Evolutionary conservation across 1,140 invertebrate genomes (phyloP), one percentile per base, ranked within the genome.

Genomic region (Drosophila orosa): DNA sequence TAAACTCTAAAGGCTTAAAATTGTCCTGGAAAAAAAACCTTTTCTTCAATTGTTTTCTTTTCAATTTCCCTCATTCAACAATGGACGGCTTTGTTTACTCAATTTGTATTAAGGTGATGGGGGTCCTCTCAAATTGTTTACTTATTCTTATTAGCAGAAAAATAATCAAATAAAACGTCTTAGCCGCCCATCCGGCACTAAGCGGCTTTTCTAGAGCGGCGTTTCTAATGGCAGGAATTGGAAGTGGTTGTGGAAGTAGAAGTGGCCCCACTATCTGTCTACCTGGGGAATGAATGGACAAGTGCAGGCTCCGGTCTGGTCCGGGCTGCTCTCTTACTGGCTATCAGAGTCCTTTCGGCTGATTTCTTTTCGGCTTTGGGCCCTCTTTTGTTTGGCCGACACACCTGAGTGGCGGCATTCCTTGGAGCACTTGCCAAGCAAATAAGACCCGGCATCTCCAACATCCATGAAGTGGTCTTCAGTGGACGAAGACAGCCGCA

Each of bases 321-420:
- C 25, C 12, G 24, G 17, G 39, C 31, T 71, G 19, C 59, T 62
- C 40, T 27, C 42, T 52, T 52, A 35, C 29, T 33, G 35, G 31
- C 29, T 10, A 58, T 47, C 76, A 17, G 25, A 33, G 56, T 56
- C 44, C 55, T 57, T 40, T 39, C 13, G 56, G 17, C 47, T 33
- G 55, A 57, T 61, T 71, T 37, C 29, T 44, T 75, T 62, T 44
- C 5, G 61, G 37, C 42, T 72, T 67, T 55, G 13, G 47, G 29
- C 31, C 27, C 65, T 71, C n/a, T 52, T 72, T 86, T 87, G 74
- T 75, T 63, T 58, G 58, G 37, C 40, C 37, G 59, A 61, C 69
- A 76, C 79, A 79, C 65, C 74, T 87, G 82, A 86, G 79, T 82
- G 78, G 58, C 50, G 63, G 15, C 42, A 47, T 50, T 56, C 74